Percentiles rank a stretch among this genome's conserved stretches.
Conservation (phyloP, 1,140 invertebrate species). For the Camponotus vicinus region DNA sequence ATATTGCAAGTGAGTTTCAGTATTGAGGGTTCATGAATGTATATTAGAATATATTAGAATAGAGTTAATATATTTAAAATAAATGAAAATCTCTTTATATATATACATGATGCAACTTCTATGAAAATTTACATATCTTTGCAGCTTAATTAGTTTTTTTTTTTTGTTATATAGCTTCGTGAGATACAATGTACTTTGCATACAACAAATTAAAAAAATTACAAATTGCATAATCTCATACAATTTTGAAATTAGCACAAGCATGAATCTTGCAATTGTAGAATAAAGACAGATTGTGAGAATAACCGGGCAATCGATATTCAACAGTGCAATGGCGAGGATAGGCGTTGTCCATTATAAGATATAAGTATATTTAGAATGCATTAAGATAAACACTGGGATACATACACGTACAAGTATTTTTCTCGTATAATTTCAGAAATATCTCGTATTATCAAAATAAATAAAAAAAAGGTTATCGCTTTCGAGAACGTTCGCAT, state of each 20-base stretch:
- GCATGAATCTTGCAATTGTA: too few relatives aligned
- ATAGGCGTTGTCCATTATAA: neutral
- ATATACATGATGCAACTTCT: constrained; percentile 9
- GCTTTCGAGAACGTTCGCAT: too few relatives aligned
- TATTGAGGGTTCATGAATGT: neutral
- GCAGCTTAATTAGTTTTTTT: neutral
- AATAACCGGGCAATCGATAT: constrained; percentile 3
- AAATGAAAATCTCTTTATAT: neutral
- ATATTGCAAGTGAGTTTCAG: neutral
- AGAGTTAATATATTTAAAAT: neutral
- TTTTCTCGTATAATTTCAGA: too few relatives aligned
- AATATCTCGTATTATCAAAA: too few relatives aligned
- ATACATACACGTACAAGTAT: too few relatives aligned
- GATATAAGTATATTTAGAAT: neutral
- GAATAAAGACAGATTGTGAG: too few relatives aligned
- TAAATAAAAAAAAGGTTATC: too few relatives aligned
- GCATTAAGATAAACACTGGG: too few relatives aligned
- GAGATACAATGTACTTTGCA: neutral
- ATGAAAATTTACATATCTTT: neutral
- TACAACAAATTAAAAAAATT: neutral
- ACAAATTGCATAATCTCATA: neutral
- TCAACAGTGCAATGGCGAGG: constrained; percentile 6
- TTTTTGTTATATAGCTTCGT: neutral
- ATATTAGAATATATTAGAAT: neutral
- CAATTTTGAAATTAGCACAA: too few relatives aligned